A percentile compares a stretch with the other conserved stretches of the same genome.
Conservation (phyloP, 92 coral and sea anemone species). For the Porites evermanni region DNA sequence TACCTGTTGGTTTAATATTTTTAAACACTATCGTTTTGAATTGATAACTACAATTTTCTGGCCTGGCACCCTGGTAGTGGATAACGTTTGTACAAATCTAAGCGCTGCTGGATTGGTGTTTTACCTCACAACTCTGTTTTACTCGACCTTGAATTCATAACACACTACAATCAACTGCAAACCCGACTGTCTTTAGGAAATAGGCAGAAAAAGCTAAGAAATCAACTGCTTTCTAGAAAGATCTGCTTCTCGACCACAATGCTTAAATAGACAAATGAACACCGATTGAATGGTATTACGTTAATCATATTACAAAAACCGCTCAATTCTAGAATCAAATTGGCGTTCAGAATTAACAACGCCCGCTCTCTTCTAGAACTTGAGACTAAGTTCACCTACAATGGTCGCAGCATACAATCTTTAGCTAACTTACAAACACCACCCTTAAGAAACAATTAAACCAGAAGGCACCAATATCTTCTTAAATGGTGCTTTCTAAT, state of each 20-base stretch:
- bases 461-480: constrained; percentile 5
- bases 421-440: background rate
- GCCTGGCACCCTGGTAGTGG: constrained; percentile 7
- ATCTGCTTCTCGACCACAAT: background rate
- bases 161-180: no score
- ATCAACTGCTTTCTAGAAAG: background rate
- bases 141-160: background rate
- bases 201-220: background rate
- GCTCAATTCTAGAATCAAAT: background rate
- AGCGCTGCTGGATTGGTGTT: background rate
- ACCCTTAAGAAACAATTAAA: background rate
- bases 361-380: background rate
- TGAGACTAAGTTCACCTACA: background rate
- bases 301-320: background rate
- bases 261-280: background rate
- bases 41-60: background rate
- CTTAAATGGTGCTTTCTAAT: constrained; percentile 6
- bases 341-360: no score
- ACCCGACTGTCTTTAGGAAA: background rate
- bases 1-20: no score
- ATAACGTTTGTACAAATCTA: background rate
- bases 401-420: background rate
- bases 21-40: no score
- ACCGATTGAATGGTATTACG: background rate
- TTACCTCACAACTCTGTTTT: background rate